A percentile compares a stretch with the other conserved stretches of the same genome.
phyloP scores from a whole-genome alignment of 1,140 invertebrate genomes.

The Bradysia coprophila region DNA sequence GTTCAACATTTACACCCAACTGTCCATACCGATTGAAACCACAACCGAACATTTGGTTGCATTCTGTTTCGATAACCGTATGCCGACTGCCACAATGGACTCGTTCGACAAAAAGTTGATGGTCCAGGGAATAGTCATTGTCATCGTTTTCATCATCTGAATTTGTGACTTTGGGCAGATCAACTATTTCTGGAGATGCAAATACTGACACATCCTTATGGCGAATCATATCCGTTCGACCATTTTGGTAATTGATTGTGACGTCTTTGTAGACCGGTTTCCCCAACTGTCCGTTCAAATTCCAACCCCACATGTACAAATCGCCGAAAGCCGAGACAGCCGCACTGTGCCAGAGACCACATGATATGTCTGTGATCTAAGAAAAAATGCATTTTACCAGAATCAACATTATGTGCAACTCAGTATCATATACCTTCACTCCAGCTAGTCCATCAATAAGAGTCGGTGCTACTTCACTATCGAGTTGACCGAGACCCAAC shows the following conservation, averaged over 20 bases:
- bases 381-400: not conserved
- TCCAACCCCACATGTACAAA: slow-evolving; percentile 84
- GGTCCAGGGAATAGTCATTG: slow-evolving; percentile 18
- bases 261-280: slow-evolving; percentile 23
- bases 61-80: slow-evolving; percentile 37
- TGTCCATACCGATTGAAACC: slow-evolving; percentile 61
- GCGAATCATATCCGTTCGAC: not conserved
- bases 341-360: slow-evolving; percentile 71
- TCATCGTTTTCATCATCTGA: slow-evolving; percentile 30
- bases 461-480: slow-evolving; percentile 36
- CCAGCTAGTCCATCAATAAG: slow-evolving; percentile 53
- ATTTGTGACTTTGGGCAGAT: slow-evolving; percentile 14
- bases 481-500: slow-evolving; percentile 53
- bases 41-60: slow-evolving; percentile 41
- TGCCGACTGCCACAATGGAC: slow-evolving; percentile 47
- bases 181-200: slow-evolving; percentile 14
- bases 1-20: slow-evolving; percentile 32
- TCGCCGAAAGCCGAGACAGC: slow-evolving; percentile 57
- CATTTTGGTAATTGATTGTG: slow-evolving; percentile 3
- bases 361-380: slow-evolving; percentile 39
- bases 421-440: slow-evolving; percentile 34
- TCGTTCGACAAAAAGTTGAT: slow-evolving; percentile 26
- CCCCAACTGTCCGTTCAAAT: slow-evolving; percentile 70
- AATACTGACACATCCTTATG: slow-evolving; percentile 17
- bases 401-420: too few species aligned